phyloP scores from a whole-genome alignment of 2,113 vertebrate genomes.

The Zosterops hypoxanthus region DNA sequence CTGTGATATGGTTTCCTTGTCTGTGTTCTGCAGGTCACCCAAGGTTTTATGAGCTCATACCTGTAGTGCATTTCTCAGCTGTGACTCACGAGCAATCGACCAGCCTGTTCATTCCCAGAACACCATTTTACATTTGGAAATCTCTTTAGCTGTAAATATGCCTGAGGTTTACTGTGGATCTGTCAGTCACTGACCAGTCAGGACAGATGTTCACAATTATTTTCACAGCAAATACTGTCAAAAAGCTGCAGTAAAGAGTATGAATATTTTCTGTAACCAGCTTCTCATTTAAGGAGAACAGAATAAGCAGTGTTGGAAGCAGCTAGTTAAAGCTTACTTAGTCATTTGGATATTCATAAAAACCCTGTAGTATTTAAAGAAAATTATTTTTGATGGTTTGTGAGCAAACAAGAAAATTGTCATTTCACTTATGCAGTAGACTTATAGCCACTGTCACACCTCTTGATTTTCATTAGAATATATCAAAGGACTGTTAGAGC shows the following conservation, averaged over 20 bases:
- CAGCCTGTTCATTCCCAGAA: neutral
- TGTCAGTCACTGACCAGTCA: neutral
- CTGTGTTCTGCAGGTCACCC: neutral
- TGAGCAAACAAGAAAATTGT: neutral
- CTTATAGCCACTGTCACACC: neutral
- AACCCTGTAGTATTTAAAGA: neutral
- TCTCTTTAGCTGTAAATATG: conserved; percentile 17
- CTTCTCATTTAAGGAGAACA: neutral
- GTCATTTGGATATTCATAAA: neutral
- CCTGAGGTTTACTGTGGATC: neutral
- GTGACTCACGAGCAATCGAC: neutral
- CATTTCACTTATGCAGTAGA: neutral
- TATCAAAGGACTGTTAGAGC: neutral
- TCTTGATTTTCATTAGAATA: neutral
- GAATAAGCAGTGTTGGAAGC: neutral
- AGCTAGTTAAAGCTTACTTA: neutral
- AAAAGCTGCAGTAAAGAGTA: neutral
- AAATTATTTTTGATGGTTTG: neutral
- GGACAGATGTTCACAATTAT: conserved; percentile 39
- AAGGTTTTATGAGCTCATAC: conserved; percentile 55
- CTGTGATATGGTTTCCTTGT: neutral
- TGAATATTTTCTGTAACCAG: neutral
- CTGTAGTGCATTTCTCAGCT: conserved; percentile 41
- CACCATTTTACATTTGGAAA: conserved; percentile 17
- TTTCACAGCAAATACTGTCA: neutral